Base-by-base conservation (phyloP, 2,888 invertebrate genomes). In the Eristalis pertinax region DNA sequence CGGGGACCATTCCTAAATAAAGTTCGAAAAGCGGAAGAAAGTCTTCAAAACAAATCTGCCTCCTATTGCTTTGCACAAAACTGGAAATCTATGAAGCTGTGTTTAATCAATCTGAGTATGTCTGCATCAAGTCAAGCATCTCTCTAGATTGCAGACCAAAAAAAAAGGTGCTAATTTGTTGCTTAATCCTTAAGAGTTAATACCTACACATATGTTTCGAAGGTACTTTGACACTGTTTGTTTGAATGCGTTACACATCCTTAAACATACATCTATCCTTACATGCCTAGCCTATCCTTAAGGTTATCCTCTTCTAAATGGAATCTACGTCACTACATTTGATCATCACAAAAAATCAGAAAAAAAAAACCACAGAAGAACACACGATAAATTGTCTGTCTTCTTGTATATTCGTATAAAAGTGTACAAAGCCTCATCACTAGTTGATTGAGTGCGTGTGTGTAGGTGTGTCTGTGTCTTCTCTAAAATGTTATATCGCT, bases 191-290 rank as follows among this genome's bases (percentile, higher is more conserved):
- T 50, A 50, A 50, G 8, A n/a, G 19, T 19, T 32, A 4, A 38
- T 5, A 32, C 50, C 15, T 76, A 56, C 26, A 4, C 8, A 76
- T 60, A 67, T 72, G 69, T 79, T 75, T 76, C 72, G 41, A 87
- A 87, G 87, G 87, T 87, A 87, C 87, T 75, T 87, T 83, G 87
- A 87, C 87, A 87, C 75, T 80, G 75, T 75, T 50, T 50, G 35
- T 13, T 50, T 80, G 79, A 80, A 80, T 80, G 68, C 64, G 73
- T 68, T 75, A 78, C 68, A 78, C 43, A 69, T 60, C 65, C 41
- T 22, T 68, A 67, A 29, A 63, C 26, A 24, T 65, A 43, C 50
- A 50, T 58, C 29, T n/a, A 50, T 50, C 50, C 50, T 38, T 50
- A 50, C 50, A 2, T 50, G 0, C 8, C 50, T 50, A 50, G n/a